Percentiles rank a stretch among this genome's conserved stretches.
These are phyloP conservation scores for Griposia aprilina DNA, from an alignment of 2,888 invertebrate genomes.

Conservation along the genomic window DNA sequence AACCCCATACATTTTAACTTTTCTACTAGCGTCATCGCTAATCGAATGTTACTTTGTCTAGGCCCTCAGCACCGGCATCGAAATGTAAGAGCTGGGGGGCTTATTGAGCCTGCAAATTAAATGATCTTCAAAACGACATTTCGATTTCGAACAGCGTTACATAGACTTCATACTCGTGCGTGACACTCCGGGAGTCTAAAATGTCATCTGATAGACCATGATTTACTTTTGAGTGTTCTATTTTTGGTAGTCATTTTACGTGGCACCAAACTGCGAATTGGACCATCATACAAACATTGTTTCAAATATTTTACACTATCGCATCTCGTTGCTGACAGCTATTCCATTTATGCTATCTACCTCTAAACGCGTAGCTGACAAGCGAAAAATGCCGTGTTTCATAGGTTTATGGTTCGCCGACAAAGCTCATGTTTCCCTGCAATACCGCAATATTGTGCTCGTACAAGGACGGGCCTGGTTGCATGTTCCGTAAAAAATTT, in stretches of 20 bases:
- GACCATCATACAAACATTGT: background rate
- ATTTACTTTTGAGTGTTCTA: background rate
- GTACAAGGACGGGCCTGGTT: slow-evolving; percentile 32
- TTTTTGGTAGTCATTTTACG: background rate
- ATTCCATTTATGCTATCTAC: slow-evolving; percentile 13
- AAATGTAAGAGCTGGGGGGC: slow-evolving; percentile 18
- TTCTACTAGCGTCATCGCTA: no score
- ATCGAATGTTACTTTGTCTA: no score
- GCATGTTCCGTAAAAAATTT: slow-evolving; percentile 40
- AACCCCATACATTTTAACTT: no score
- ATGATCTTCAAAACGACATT: slow-evolving; percentile 28
- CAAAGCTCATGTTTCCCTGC: slow-evolving; percentile 38
- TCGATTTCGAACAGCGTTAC: background rate
- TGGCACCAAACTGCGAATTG: slow-evolving; percentile 12
- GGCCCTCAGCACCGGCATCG: slow-evolving; percentile 11
- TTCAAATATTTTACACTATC: slow-evolving; percentile 30
- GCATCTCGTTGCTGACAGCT: slow-evolving; percentile 1
- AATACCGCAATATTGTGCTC: slow-evolving; percentile 21
- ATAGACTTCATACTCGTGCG: background rate
- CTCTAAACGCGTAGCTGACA: slow-evolving; percentile 17
- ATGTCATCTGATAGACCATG: background rate
- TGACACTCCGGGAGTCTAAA: background rate
- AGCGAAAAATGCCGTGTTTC: slow-evolving; percentile 34
- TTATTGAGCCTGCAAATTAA: slow-evolving; percentile 26
- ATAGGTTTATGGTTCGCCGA: slow-evolving; percentile 3